Evolutionary conservation across 2,797 vertebrate genomes (phyloP), one percentile per base, ranked within the genome.

Genomic region (Sciaenops ocellatus): DNA sequence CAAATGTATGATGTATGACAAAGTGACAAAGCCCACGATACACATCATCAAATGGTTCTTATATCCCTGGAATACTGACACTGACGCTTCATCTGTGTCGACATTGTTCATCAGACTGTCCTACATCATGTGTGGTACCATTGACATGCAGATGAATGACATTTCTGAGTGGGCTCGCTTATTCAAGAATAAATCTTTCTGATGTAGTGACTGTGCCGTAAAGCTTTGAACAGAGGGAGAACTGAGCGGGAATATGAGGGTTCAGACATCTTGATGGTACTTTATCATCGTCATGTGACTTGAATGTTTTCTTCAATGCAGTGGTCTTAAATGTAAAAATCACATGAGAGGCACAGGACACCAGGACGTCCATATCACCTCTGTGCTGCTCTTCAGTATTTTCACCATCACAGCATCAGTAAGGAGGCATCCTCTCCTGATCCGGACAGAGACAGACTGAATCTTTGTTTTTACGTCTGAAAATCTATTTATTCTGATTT

Each of bases 401-500:
- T 65, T 47, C 48, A 44, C 5, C 30, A 13, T 64, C 57, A 64
- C 62, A 44, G 9, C 24, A 44, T 78, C 44, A 69, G 20, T 9
- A 47, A 68, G 20, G 51, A 61, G 5, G 8, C 34, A 0, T 13
- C 51, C 10, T 48, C 54, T 34, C 28, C 55, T 38, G 12, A 30
- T n/a, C 12, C 11, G 15, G 8, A 3, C 18, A 2, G 34, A 59
- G 55, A 20, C 34, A 20, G n/a, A 18, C 17, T 44, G 15, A 57
- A 47, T 28, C 16, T 60, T 22, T 65, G 15, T 76, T 22, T 47
- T 52, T 74, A 60, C 15, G n/a, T 69, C 7, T 55, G 6, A 47
- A 17, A 62, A 70, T 60, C 22, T 59, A 70, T 82, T 85, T 69
- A 72, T 85, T 82, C 18, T 1, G 20, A 12, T 34, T 66, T 66